Base-by-base conservation (phyloP, 2,888 invertebrate species). In the Drosophila differens region DNA sequence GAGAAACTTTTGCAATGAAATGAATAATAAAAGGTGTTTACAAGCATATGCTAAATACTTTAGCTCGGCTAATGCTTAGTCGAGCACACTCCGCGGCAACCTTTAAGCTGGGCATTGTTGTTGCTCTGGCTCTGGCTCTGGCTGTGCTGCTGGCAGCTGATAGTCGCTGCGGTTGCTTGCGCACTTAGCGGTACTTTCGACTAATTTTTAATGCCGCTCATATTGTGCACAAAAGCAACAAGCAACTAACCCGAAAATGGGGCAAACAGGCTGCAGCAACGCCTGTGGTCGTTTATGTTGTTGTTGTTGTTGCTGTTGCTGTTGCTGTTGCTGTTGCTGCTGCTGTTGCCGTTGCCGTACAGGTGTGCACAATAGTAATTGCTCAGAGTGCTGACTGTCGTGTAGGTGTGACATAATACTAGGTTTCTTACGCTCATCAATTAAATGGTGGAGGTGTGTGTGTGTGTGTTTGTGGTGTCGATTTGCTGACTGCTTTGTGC, bases 131-230 rank as follows among this genome's bases (percentile, higher is more conserved):
- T 41, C 12, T 0, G 32, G 57, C 7, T 44, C 14, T 0, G 32
- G 57, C 22, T 53, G 53, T 2, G 53, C 75, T 65, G 47, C 51
- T 79, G 65, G 44, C 49, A 25, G 73, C 62, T 80, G 84, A 77
- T 82, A 74, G 77, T 71, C 35, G 81, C 65, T 47, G 70, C 70
- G 71, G 79, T 70, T 77, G 85, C 70, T 73, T 53, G 75, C 75
- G 84, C 89, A 86, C 85, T 89, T 86, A 84, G 89, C 82, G 79
- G 78, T 81, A 77, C 86, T 89, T 82, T 82, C 70, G 76, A 80
- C 87, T 89, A 87, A 89, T 87, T 87, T 89, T 84, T 82, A 86
- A 87, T 89, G 89, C 75, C 76, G 62, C 79, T 79, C 85, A 87
- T 87, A 85, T 85, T 82, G 82, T 69, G 61, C 69, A 60, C 73